These are phyloP conservation scores for Pagrus major DNA, from an alignment of 2,113 vertebrate genomes.

Conservation along the genomic window DNA sequence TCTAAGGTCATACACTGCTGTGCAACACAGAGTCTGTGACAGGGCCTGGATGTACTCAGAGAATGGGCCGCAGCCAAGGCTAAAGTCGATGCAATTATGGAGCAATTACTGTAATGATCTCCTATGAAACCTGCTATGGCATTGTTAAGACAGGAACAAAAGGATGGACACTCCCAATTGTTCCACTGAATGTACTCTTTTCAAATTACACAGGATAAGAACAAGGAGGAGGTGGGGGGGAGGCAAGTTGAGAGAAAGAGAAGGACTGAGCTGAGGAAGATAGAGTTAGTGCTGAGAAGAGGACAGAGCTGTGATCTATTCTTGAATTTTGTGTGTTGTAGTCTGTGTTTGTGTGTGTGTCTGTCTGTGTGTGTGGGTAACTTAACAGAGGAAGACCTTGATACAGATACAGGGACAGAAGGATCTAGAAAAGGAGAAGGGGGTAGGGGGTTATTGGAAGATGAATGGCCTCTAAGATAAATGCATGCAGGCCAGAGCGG, in stretches of 20 bases:
- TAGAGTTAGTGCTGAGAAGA: slow-evolving; percentile 35
- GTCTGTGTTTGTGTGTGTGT: slow-evolving; percentile 45
- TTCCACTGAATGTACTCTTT: slow-evolving; percentile 62
- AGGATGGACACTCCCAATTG: slow-evolving; percentile 58
- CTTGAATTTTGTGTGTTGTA: slow-evolving; percentile 41
- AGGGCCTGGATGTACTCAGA: slow-evolving; percentile 64
- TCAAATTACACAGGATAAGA: slow-evolving; percentile 42
- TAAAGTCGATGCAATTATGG: slow-evolving; percentile 75
- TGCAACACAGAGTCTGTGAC: slow-evolving; percentile 52
- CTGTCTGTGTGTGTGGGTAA: slow-evolving; percentile 34
- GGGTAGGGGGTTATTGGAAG: slow-evolving; percentile 83
- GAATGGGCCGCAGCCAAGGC: slow-evolving; percentile 69
- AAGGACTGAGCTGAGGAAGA: slow-evolving; percentile 25
- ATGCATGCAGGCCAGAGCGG: slow-evolving; percentile 89
- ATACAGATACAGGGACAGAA: slow-evolving; percentile 85
- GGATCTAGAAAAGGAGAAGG: slow-evolving; percentile 81
- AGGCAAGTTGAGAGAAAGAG: slow-evolving; percentile 21
- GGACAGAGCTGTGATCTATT: slow-evolving; percentile 43
- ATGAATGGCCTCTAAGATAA: slow-evolving; percentile 95
- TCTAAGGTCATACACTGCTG: slow-evolving; percentile 67
- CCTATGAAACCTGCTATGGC: slow-evolving; percentile 68
- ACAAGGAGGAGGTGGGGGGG: slow-evolving; percentile 3
- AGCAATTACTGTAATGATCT: slow-evolving; percentile 80
- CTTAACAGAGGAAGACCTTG: slow-evolving; percentile 86
- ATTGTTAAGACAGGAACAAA: slow-evolving; percentile 70